Conservation (phyloP, 2,888 invertebrate species). For the Caenorhabditis macrosperma region DNA sequence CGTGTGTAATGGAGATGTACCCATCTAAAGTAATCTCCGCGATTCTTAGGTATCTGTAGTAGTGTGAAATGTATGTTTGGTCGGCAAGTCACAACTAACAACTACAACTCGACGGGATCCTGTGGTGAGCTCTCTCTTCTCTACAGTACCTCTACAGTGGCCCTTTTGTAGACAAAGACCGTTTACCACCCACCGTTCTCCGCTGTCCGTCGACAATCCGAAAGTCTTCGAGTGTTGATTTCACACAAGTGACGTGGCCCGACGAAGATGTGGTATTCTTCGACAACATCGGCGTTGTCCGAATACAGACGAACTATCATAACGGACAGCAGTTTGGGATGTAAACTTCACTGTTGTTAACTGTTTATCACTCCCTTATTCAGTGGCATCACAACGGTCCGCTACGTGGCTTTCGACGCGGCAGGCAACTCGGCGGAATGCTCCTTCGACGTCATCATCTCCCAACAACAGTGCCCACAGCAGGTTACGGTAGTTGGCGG, state of each 20-base stretch:
- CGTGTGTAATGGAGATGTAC: too few species aligned
- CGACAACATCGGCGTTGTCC: slow-evolving; percentile 49
- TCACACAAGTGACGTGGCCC: slow-evolving; percentile 29
- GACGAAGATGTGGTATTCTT: slow-evolving; percentile 47
- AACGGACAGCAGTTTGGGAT: slow-evolving; percentile 54
- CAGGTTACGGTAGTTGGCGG: slow-evolving; percentile 11
- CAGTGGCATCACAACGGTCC: slow-evolving; percentile 59
- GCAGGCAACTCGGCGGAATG: slow-evolving; percentile 61
- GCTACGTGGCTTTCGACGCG: slow-evolving; percentile 58
- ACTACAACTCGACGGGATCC: slow-evolving; percentile 31
- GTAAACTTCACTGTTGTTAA: background rate
- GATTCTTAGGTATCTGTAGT: slow-evolving; percentile 35
- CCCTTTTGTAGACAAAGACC: slow-evolving; percentile 42
- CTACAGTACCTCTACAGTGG: background rate
- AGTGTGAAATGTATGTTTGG: slow-evolving; percentile 57
- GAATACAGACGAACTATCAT: slow-evolving; percentile 36
- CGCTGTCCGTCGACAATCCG: slow-evolving; percentile 30
- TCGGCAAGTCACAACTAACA: slow-evolving; percentile 33
- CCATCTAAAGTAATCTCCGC: background rate
- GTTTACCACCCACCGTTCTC: slow-evolving; percentile 45
- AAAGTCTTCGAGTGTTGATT: slow-evolving; percentile 10
- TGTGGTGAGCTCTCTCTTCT: slow-evolving; percentile 14
- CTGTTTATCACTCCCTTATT: background rate
- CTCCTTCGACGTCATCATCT: slow-evolving; percentile 50
- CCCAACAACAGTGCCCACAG: slow-evolving; percentile 31